Evolutionary conservation across 1,140 invertebrate genomes (phyloP), one percentile per base, ranked within the genome.

Genomic region (Drosophila yakuba): DNA sequence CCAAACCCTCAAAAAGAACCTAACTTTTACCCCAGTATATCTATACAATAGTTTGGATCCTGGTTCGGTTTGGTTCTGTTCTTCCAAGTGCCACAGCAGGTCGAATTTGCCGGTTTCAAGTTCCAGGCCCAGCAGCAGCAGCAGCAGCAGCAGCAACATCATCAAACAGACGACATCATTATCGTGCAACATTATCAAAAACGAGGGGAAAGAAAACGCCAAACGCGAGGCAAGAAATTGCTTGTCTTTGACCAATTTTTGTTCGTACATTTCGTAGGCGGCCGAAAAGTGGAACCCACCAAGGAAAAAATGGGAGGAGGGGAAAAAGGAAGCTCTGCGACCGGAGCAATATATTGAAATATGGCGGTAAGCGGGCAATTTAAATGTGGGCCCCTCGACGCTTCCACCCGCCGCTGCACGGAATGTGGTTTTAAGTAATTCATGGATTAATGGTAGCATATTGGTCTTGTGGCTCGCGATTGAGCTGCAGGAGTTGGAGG

Each of bases 401-500:
- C 14, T n/a, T 14, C 55, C 47, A 28, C 45, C 23, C 36, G 57
- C 63, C n/a, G 79, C 48, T 64, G 82, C 82, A 72, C 67, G 83
- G 83, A 88, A 88, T 88, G 83, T 89, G 83, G 79, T 84, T 88
- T 88, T 88, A 88, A 88, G 83, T 88, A 88, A 88, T 88, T 88
- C 84, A 90, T 88, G 84, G 84, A 88, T 88, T 89, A 88, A 88
- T 88, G 84, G 84, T 84, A 84, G 84, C 84, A 84, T 88, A 88
- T 88, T 88, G 83, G 62, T 80, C 71, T 78, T 69, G 73, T 69
- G 72, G 62, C 59, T 3, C 12, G 20, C 44, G 39, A 25, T 6
- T 43, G 11, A 47, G 39, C 7, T 32, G 32, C 8, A 10, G 32
- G 8, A 25, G 32, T 38, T 0, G 39, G 43, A 1, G 10, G 28